Conservation (phyloP, 1,140 invertebrate genomes). For the Augochlora pura region DNA sequence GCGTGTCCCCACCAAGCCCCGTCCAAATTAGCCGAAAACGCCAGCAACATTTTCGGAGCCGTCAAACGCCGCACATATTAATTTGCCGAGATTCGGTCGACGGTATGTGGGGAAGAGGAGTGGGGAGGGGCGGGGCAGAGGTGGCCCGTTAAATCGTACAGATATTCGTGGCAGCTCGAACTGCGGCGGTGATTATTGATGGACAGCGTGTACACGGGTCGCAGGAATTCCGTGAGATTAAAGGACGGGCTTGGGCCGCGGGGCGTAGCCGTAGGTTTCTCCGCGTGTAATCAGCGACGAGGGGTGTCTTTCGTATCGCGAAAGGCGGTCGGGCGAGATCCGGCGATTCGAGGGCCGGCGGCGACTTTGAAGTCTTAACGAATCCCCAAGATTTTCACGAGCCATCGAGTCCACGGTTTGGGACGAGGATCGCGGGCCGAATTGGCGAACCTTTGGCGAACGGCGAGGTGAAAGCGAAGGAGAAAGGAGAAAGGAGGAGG, state of each 20-base stretch:
- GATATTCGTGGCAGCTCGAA: no score
- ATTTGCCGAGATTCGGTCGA: no score
- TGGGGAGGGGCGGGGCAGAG: no score
- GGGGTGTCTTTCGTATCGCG: conserved; percentile 16
- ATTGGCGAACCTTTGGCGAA: not conserved
- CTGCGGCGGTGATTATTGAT: no score
- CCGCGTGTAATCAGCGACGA: conserved; percentile 35
- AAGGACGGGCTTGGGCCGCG: not conserved
- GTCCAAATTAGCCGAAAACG: no score
- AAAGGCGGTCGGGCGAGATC: conserved; percentile 10
- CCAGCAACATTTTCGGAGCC: no score
- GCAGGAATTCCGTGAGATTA: conserved; percentile 7
- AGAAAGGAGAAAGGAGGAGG: no score
- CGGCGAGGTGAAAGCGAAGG: no score
- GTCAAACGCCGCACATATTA: no score
- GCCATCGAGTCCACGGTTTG: conserved; percentile 46
- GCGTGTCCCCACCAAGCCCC: no score
- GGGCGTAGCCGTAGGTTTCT: conserved; percentile 17
- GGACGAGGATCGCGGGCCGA: conserved; percentile 13
- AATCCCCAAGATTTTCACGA: conserved; percentile 55
- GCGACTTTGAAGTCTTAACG: conserved; percentile 63
- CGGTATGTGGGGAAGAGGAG: no score
- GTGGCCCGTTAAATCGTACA: no score
- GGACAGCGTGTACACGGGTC: not conserved
- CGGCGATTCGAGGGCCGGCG: conserved; percentile 42